phyloP scores from a whole-genome alignment of 2,888 invertebrate species.

The Spisula subtruncata region DNA sequence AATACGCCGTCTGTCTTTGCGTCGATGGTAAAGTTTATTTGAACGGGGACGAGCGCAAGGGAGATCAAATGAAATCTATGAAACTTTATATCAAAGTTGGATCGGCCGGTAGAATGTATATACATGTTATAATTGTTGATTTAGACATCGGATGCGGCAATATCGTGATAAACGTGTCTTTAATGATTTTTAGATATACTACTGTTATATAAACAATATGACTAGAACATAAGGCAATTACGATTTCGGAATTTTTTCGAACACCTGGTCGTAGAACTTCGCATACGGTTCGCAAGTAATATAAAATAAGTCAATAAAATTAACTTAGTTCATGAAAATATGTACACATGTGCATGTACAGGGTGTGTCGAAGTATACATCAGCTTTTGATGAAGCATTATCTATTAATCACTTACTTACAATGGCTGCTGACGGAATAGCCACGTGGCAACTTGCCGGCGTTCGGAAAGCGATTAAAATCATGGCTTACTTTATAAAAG shows the following conservation, averaged over 20 bases:
- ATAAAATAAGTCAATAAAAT: too few species aligned
- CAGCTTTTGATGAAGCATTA: too few species aligned
- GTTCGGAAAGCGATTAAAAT: too few species aligned
- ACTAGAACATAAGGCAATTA: conserved; percentile 8
- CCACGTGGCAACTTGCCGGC: too few species aligned
- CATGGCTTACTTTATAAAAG: too few species aligned
- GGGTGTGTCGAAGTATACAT: too few species aligned
- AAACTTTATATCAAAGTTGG: conserved; percentile 56
- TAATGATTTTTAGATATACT: conserved; percentile 53
- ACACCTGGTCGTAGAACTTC: neutral
- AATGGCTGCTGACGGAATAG: too few species aligned
- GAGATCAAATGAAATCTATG: conserved; percentile 58
- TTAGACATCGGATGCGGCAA: conserved; percentile 48
- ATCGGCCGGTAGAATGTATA: conserved; percentile 37
- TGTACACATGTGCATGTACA: too few species aligned
- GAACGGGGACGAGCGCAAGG: conserved; percentile 42
- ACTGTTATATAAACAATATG: neutral
- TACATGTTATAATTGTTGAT: conserved; percentile 45
- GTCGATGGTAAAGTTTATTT: conserved; percentile 54
- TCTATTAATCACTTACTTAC: too few species aligned
- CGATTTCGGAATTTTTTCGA: neutral
- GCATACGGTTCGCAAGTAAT: too few species aligned
- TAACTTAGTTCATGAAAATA: too few species aligned
- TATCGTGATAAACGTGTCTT: conserved; percentile 42
- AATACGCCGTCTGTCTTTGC: conserved; percentile 35